Conservation (phyloP, 2,113 vertebrate species). For the Polyodon spathula region DNA sequence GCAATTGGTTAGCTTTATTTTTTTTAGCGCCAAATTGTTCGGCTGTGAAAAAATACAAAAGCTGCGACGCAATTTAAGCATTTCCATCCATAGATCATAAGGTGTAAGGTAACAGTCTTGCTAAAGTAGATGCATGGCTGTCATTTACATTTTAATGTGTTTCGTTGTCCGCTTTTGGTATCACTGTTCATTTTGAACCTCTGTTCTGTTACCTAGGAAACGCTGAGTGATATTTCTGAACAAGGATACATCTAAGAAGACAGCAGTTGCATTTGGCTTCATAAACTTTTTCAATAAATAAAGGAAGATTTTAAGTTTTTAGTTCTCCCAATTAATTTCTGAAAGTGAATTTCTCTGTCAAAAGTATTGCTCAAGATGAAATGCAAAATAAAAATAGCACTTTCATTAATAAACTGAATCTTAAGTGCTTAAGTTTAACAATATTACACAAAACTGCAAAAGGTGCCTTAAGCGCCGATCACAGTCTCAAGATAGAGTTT, state of each 20-base stretch:
- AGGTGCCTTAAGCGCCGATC: constrained; percentile 13
- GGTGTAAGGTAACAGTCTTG: constrained; percentile 20
- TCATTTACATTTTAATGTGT: neutral
- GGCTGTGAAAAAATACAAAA: constrained; percentile 41
- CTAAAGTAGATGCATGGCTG: constrained; percentile 5
- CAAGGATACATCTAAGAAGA: too few relatives aligned
- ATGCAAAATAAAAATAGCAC: too few relatives aligned
- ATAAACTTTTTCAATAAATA: neutral
- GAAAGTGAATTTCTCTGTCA: too few relatives aligned
- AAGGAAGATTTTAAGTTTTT: neutral
- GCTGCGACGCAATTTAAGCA: constrained; percentile 60
- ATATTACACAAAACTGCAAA: too few relatives aligned
- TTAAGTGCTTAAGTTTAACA: too few relatives aligned
- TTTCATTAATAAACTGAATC: too few relatives aligned
- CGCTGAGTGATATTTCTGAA: neutral
- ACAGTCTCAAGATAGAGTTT: constrained; percentile 27
- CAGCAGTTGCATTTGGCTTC: neutral
- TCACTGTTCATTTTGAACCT: too few relatives aligned
- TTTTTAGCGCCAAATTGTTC: constrained; percentile 68
- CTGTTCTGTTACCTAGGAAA: neutral
- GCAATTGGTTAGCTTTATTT: constrained; percentile 77
- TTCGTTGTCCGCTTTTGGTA: too few relatives aligned
- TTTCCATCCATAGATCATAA: constrained; percentile 60
- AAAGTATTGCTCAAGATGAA: too few relatives aligned
- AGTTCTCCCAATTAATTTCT: too few relatives aligned